Evolutionary conservation across 2,113 vertebrate genomes (phyloP).

Genomic region (Tragelaphus buxtoni): DNA sequence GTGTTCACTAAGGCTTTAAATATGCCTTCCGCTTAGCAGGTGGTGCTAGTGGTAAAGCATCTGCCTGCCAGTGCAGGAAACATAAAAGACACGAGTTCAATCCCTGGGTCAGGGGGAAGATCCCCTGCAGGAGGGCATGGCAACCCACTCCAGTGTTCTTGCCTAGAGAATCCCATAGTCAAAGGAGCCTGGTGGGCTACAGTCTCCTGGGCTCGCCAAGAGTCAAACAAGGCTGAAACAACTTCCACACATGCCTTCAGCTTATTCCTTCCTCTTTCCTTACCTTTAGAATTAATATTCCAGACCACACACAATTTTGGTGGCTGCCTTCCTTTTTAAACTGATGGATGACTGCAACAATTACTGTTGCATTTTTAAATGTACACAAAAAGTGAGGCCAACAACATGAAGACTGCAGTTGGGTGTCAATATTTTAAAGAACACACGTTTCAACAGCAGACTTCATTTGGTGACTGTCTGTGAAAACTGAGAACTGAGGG

Average conservation of each 20-base stretch:
- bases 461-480: not conserved
- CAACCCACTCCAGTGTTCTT: not conserved
- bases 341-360: slow-evolving; percentile 17
- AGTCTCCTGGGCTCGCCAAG: not conserved
- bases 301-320: not conserved
- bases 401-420: not conserved
- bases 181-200: not conserved
- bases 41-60: not conserved
- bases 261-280: slow-evolving; percentile 2
- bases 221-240: not conserved
- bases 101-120: not conserved
- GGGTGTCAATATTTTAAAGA: slow-evolving; percentile 52
- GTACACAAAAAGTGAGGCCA: not conserved
- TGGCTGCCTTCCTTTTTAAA: slow-evolving; percentile 5
- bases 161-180: not conserved
- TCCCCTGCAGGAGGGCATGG: not conserved
- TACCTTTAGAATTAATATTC: slow-evolving; percentile 11
- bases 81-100: not conserved
- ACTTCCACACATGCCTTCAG: not conserved
- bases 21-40: not conserved
- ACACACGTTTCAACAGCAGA: not conserved
- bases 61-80: not conserved
- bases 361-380: slow-evolving; percentile 41
- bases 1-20: not conserved
- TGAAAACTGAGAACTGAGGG: not conserved